phyloP scores from a whole-genome alignment of 2,113 vertebrate species.

The Motacilla tschutschensis region DNA sequence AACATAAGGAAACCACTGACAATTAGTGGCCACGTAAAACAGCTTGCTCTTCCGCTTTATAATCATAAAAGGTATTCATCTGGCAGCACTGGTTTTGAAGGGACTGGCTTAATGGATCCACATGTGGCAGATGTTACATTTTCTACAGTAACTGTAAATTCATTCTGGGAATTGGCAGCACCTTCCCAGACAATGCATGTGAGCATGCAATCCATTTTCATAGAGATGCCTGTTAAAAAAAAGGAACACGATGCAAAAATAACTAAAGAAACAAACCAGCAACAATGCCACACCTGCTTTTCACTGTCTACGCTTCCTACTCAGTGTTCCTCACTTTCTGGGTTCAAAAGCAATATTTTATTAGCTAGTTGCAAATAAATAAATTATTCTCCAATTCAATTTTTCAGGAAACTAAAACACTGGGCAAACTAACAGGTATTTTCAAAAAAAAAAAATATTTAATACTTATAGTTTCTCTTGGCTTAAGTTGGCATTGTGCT shows the following conservation, averaged over 20 bases:
- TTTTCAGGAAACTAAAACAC: background rate
- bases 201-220: background rate
- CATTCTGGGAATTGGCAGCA: constrained; percentile 12
- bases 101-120: background rate
- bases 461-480: background rate
- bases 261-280: background rate
- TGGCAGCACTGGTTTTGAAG: constrained; percentile 10
- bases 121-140: constrained; percentile 18
- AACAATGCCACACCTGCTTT: background rate
- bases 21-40: constrained; percentile 49
- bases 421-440: background rate
- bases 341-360: background rate
- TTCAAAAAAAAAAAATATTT: background rate
- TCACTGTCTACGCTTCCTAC: background rate
- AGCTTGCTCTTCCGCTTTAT: constrained; percentile 35
- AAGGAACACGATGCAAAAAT: background rate
- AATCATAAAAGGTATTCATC: constrained; percentile 30
- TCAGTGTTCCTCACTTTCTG: background rate
- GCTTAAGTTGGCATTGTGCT: background rate
- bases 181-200: background rate
- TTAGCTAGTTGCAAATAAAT: background rate
- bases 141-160: constrained; percentile 1
- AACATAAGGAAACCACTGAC: constrained; percentile 56
- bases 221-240: background rate
- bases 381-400: background rate